Evolutionary conservation across 2,888 invertebrate genomes (phyloP).

Genomic region (Lepidochitona cinerea): DNA sequence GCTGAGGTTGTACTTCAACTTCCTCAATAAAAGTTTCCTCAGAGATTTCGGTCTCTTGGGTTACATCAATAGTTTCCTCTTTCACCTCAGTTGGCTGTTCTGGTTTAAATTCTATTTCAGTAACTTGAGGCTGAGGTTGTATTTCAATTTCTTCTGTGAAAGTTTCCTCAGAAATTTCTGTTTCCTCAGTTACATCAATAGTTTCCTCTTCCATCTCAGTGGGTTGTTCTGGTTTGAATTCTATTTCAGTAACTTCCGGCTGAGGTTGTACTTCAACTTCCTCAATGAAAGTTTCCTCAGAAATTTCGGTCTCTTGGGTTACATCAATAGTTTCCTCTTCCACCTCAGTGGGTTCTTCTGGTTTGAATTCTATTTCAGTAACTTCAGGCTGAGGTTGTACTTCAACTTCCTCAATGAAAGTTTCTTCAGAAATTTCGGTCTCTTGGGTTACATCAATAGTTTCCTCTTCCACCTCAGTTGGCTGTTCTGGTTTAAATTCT

Average conservation of each 20-base stretch:
- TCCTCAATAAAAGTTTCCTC: slow-evolving; percentile 19
- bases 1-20: slow-evolving; percentile 17
- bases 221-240: slow-evolving; percentile 13
- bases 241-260: slow-evolving; percentile 19
- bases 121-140: slow-evolving; percentile 14
- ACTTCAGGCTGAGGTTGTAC: not conserved
- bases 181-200: not conserved
- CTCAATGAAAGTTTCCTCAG: slow-evolving; percentile 9
- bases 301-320: not conserved
- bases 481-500: slow-evolving; percentile 14
- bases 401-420: slow-evolving; percentile 12
- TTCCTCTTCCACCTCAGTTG: slow-evolving; percentile 8
- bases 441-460: slow-evolving; percentile 2
- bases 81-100: too few species aligned
- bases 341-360: not conserved
- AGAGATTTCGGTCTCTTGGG: not conserved
- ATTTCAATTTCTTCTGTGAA: slow-evolving; percentile 18
- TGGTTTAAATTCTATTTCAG: too few species aligned
- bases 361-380: not conserved
- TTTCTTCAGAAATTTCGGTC: slow-evolving; percentile 10
- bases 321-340: not conserved
- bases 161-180: slow-evolving; percentile 13
- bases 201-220: slow-evolving; percentile 11
- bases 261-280: not conserved
- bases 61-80: not conserved